Percentiles rank a stretch among this genome's conserved stretches.
Evolutionary conservation across 2,113 vertebrate species (phyloP).

Genomic region (Oriolus oriolus): DNA sequence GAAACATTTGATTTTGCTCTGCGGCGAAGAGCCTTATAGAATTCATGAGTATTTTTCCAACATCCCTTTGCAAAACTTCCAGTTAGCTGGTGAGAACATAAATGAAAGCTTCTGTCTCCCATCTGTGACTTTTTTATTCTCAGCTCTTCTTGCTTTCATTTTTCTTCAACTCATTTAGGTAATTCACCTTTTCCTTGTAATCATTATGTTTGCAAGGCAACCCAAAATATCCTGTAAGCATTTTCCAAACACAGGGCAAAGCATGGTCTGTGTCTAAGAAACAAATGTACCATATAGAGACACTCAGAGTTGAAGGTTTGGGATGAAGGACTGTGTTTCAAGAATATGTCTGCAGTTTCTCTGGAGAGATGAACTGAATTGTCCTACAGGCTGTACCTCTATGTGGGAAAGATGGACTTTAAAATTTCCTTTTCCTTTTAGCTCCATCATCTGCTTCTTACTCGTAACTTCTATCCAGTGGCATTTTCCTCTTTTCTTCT

Average conservation of each 20-base stretch:
- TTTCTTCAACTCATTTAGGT: neutral
- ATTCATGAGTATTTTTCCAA: neutral
- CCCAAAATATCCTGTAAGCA: neutral
- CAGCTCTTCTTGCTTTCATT: neutral
- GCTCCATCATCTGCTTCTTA: neutral
- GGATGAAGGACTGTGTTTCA: neutral
- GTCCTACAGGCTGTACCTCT: neutral
- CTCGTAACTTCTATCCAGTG: neutral
- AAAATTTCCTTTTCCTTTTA: neutral
- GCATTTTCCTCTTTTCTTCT: neutral
- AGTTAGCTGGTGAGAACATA: neutral
- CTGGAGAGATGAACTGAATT: neutral
- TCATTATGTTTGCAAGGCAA: neutral
- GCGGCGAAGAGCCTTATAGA: neutral
- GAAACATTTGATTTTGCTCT: neutral
- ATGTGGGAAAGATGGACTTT: neutral
- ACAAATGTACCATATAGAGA: neutral
- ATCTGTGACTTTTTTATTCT: neutral
- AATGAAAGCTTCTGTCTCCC: neutral
- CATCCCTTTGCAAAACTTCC: neutral
- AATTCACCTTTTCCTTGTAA: neutral
- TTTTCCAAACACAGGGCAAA: neutral
- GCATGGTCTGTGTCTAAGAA: neutral
- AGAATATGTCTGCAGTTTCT: neutral
- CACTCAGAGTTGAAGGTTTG: neutral